Evolutionary conservation across 2,113 vertebrate species (phyloP), one percentile per base, ranked within the genome.

Genomic region (Scomber scombrus): DNA sequence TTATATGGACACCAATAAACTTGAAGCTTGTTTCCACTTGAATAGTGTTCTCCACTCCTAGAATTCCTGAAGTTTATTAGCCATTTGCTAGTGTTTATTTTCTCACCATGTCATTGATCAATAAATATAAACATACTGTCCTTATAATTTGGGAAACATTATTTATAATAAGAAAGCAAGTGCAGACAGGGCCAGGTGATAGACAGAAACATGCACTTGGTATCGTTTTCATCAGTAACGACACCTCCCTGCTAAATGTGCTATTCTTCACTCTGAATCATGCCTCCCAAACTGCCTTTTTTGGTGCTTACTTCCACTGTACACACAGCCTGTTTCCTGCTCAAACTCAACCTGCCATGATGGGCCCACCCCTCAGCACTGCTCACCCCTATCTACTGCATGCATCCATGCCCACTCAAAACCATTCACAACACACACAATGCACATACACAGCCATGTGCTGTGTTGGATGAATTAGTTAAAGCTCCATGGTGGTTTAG

Each of bases 301-400:
- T 86, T 78, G 31, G 57, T 68, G 45, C 11, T 62, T 63, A 29
- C 47, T 81, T 87, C 81, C 56, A 81, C 76, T 80, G 47, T 55
- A 54, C 77, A 60, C 60, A 70, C 68, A 70, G 68, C 84, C 66
- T 15, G 46, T 87, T 91, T 95, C 92, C 93, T 92, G 68, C 63
- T 85, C 31, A n/a, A 71, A 31, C 43, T 31, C 31, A 65, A 19
- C 43, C 23, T 56, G 23, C 80, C 78, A 85, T 63, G 85, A 34
- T 85, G 46, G 43, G 54, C 85, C 86, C 56, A 49, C 79, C 89
- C 67, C 72, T 75, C 40, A 23, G 23, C 26, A 14, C 15, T 62
- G 15, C 51, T 56, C 19, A 18, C 40, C 47, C 4, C 3, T 40
- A 40, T 40, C 34, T 40, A 7, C 9, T 8, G 64, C 40, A 14